phyloP scores from a whole-genome alignment of 2,113 vertebrate species.

The Nerophis ophidion region DNA sequence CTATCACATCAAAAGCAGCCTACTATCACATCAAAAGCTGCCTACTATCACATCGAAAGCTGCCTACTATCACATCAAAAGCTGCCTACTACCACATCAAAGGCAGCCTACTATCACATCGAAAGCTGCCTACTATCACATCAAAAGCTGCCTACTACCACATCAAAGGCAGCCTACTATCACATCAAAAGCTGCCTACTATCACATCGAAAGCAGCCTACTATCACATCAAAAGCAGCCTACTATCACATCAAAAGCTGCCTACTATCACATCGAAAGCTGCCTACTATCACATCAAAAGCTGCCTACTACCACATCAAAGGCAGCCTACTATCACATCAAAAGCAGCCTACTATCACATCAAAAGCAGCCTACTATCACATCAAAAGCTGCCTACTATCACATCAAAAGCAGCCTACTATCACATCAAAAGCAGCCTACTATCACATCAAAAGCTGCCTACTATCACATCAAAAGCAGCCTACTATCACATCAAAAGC shows the following conservation, averaged over 20 bases:
- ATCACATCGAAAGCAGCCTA: background rate
- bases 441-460: no score
- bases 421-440: conserved; percentile 1
- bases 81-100: background rate
- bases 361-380: no score
- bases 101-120: conserved; percentile 5
- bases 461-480: conserved; percentile 3
- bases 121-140: background rate
- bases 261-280: background rate
- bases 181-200: no score
- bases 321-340: conserved; percentile 5
- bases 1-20: no score
- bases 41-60: background rate
- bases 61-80: conserved; percentile 2
- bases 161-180: background rate
- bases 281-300: conserved; percentile 2
- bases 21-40: conserved; percentile 3
- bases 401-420: no score
- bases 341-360: background rate
- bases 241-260: conserved; percentile 3
- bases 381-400: background rate
- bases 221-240: no score
- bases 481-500: background rate
- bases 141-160: no score
- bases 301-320: background rate